Evolutionary conservation across 1,140 invertebrate genomes (phyloP), one percentile per base, ranked within the genome.

Genomic region (Temnothorax curvispinosus): DNA sequence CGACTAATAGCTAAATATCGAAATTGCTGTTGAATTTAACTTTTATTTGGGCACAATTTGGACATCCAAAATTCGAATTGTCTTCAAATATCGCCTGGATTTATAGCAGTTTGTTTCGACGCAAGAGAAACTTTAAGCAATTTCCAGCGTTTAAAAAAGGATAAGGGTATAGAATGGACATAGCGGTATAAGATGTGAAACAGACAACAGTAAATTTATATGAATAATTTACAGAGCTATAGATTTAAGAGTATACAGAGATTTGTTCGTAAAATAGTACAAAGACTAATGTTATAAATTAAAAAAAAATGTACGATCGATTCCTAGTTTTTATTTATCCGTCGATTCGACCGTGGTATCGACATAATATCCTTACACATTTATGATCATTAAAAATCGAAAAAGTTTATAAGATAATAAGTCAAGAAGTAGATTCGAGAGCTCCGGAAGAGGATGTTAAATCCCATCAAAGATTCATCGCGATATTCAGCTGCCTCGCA

Each of bases 401-500:
- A 58, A 84, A 38, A 18, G 54, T 84, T 62, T 41, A 60, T 60
- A 71, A 84, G 80, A 84, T 60, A 84, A 75, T 47, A 60, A 15
- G 60, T 47, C 27, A 47, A 74, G 54, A 47, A 47, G 58, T 72
- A 58, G 54, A 74, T 72, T 74, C 18, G 38, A 58, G 27, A 54
- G 52, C 52, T n/a, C n/a, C 50, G 35, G 15, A 58, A 41, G 41
- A 50, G 69, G 38, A 58, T 38, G 67, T 47, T 71, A 71, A 78
- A 56, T 71, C 71, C 60, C 54, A 44, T 82, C 15, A 60, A 84
- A 54, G 58, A 65, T 85, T 85, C 50, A 85, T 54, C 58, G 72
- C 35, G 60, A 64, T 64, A 58, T 78, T 65, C 82, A 56, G 56
- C 58, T 58, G 32, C 47, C 47, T 60, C 41, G 21, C 21, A 21